Percentiles rank a stretch among this genome's conserved stretches.
phyloP scores from a whole-genome alignment of 2,113 vertebrate species.

The Merops nubicus region DNA sequence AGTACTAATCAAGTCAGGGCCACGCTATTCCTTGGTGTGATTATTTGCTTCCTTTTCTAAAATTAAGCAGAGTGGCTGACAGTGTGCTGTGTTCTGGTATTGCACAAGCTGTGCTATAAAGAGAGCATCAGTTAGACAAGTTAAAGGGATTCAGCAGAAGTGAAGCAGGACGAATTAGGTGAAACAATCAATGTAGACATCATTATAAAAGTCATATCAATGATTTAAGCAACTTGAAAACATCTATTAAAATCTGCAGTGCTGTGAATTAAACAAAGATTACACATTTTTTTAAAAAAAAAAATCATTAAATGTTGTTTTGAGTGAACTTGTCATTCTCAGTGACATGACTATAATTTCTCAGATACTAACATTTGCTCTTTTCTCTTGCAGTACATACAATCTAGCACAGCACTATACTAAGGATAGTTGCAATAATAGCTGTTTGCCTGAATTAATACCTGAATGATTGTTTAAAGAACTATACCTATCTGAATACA shows the following conservation, averaged over 20 bases:
- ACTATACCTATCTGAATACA: fast-evolving
- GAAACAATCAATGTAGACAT: background rate
- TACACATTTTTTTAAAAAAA: background rate
- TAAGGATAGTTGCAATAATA: background rate
- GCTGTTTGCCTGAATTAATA: background rate
- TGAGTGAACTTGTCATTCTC: constrained; percentile 13
- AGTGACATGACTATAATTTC: background rate
- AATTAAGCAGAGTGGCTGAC: background rate
- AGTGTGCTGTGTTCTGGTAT: background rate
- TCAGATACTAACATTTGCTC: background rate
- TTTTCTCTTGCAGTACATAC: background rate
- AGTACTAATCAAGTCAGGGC: background rate
- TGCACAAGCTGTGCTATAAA: background rate
- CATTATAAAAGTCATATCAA: background rate
- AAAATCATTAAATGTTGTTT: background rate
- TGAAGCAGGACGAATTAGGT: background rate
- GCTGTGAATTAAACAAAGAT: constrained; percentile 6
- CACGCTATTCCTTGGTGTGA: background rate
- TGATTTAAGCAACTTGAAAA: background rate
- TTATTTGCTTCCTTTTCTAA: background rate
- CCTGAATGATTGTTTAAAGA: background rate
- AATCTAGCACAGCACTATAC: background rate
- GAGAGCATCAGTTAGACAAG: background rate
- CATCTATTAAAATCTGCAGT: background rate
- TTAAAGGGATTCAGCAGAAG: background rate